These are phyloP conservation scores for Drosophila fungiperda DNA, from an alignment of 2,888 invertebrate species.

Conservation along the genomic window DNA sequence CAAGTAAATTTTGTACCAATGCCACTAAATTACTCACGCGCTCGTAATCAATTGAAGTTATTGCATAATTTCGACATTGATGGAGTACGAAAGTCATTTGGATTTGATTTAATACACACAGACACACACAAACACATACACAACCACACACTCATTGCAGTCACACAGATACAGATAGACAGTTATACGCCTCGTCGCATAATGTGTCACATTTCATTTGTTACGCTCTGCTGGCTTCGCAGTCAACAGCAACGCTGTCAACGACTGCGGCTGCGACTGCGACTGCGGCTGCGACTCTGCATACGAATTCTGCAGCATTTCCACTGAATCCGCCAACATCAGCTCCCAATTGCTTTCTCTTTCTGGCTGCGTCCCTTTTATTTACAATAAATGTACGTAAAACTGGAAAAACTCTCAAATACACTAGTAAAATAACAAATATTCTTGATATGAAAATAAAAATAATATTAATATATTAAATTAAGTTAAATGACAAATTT, in stretches of 20 bases:
- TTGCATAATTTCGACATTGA: constrained; percentile 75
- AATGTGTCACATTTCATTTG: constrained; percentile 80
- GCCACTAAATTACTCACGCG: constrained; percentile 62
- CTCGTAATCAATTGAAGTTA: constrained; percentile 78
- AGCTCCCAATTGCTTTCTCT: constrained; percentile 5
- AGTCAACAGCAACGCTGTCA: constrained; percentile 49
- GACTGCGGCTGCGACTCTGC: constrained; percentile 28
- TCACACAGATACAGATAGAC: constrained; percentile 43
- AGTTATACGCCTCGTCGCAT: constrained; percentile 80
- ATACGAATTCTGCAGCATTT: constrained; percentile 55
- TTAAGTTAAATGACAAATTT: not conserved
- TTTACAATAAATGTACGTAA: constrained; percentile 66
- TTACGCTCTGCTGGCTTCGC: constrained; percentile 64
- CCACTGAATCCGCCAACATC: constrained; percentile 41
- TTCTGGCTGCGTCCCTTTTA: constrained; percentile 36
- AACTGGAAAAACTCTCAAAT: constrained; percentile 11
- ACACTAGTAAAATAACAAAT: not conserved
- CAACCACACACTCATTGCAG: constrained; percentile 7
- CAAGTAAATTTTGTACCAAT: not conserved
- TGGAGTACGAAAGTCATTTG: constrained; percentile 78
- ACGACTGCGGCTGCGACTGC: constrained; percentile 12
- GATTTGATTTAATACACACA: constrained; percentile 72
- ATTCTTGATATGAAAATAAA: not conserved
- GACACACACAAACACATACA: constrained; percentile 13
- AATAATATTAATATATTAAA: not conserved